These are phyloP conservation scores for Plemyria rubiginata DNA, from an alignment of 2,888 invertebrate species.

Conservation along the genomic window DNA sequence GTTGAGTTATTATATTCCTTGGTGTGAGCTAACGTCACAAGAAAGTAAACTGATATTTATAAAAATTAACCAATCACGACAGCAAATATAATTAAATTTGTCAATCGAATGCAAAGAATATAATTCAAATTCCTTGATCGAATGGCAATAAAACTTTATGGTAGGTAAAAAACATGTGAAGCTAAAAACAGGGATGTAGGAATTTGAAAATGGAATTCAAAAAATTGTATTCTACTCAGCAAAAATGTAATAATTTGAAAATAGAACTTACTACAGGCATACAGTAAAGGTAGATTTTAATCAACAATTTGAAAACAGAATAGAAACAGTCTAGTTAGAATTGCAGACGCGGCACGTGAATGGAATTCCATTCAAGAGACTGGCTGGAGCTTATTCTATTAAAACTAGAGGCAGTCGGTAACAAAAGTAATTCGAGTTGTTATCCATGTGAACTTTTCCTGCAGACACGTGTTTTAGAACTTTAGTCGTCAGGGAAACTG, in stretches of 20 bases:
- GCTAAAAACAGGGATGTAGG: too few relatives aligned
- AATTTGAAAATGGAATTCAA: neutral
- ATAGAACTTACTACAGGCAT: neutral
- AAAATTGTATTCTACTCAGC: neutral
- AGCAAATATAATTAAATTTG: too few relatives aligned
- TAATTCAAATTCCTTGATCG: too few relatives aligned
- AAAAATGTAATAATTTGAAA: neutral
- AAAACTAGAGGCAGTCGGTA: slow-evolving; percentile 16
- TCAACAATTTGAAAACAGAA: slow-evolving; percentile 16
- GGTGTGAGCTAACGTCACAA: too few relatives aligned
- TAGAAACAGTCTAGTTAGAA: slow-evolving; percentile 14
- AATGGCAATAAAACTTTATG: too few relatives aligned
- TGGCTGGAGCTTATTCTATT: slow-evolving; percentile 19
- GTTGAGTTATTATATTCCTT: too few relatives aligned
- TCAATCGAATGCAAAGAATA: too few relatives aligned
- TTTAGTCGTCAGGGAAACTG: neutral
- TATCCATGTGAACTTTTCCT: neutral
- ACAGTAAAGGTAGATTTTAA: too few relatives aligned
- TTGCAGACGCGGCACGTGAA: slow-evolving; percentile 13
- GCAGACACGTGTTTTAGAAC: neutral
- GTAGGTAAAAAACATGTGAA: too few relatives aligned
- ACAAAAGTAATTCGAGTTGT: slow-evolving; percentile 10
- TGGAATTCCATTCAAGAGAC: slow-evolving; percentile 15
- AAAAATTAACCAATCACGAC: too few relatives aligned
- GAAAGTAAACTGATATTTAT: too few relatives aligned